Conservation (phyloP, 1,140 invertebrate species). For the Patella vulgata region DNA sequence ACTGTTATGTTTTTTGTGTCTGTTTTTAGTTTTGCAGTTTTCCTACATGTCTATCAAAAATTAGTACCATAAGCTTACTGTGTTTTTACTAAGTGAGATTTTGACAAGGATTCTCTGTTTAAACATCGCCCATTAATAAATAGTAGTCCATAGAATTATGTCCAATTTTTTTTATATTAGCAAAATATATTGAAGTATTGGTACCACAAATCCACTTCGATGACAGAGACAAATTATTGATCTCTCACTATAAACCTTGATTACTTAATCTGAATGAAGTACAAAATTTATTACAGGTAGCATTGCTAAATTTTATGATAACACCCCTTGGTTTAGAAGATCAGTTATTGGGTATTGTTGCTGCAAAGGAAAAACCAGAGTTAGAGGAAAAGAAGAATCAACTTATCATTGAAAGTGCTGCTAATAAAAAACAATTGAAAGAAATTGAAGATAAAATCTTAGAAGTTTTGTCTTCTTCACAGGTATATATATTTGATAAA, state of each 20-base stretch:
- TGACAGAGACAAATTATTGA: too few species aligned
- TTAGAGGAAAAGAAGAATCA: slow-evolving; percentile 68
- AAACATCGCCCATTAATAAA: too few species aligned
- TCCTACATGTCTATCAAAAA: too few species aligned
- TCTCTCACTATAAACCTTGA: too few species aligned
- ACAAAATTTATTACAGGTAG: slow-evolving; percentile 56
- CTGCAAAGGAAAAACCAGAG: slow-evolving; percentile 67
- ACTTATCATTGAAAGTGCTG: slow-evolving; percentile 64
- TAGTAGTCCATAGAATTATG: too few species aligned
- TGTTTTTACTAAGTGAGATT: too few species aligned
- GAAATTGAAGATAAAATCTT: slow-evolving; percentile 96
- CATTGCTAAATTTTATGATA: slow-evolving; percentile 68
- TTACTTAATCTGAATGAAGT: too few species aligned
- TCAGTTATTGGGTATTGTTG: slow-evolving; percentile 67
- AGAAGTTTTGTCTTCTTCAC: slow-evolving; percentile 79
- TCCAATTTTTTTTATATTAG: too few species aligned
- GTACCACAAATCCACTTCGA: too few species aligned
- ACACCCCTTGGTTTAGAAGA: slow-evolving; percentile 68
- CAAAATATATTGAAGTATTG: too few species aligned
- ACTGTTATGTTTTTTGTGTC: neutral
- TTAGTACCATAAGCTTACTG: too few species aligned
- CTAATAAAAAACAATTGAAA: slow-evolving; percentile 76
- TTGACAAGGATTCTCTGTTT: too few species aligned
- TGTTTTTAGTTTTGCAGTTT: neutral
- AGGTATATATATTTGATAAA: slow-evolving; percentile 71